phyloP scores from a whole-genome alignment of 2,797 vertebrate species.

The Lithobates sylvaticus region DNA sequence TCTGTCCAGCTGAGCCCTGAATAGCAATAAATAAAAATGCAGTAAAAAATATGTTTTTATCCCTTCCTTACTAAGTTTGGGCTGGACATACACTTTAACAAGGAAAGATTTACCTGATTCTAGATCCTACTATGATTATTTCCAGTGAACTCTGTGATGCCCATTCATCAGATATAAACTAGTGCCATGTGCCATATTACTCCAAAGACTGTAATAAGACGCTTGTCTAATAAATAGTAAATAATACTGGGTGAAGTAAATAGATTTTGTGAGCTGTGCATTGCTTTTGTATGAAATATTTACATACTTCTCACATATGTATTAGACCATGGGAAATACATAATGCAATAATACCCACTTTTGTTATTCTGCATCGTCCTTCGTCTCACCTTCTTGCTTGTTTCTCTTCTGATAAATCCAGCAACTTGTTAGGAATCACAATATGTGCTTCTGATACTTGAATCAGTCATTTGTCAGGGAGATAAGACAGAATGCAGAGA shows the following conservation, averaged over 20 bases:
- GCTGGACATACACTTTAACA: too few relatives aligned
- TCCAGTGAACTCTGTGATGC: too few relatives aligned
- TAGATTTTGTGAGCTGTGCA: background rate
- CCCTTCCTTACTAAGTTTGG: too few relatives aligned
- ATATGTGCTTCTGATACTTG: slow-evolving; percentile 5
- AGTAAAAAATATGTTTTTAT: too few relatives aligned
- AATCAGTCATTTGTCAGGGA: slow-evolving; percentile 12
- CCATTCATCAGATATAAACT: too few relatives aligned
- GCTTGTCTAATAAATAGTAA: too few relatives aligned
- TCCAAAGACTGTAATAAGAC: too few relatives aligned
- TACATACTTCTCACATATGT: background rate
- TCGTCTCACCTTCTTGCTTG: background rate
- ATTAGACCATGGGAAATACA: background rate
- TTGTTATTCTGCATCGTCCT: background rate
- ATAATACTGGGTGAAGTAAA: background rate
- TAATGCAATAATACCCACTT: background rate
- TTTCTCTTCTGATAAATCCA: background rate
- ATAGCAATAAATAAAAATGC: too few relatives aligned
- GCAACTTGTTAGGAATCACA: slow-evolving; percentile 2
- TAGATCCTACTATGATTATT: too few relatives aligned
- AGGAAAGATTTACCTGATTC: too few relatives aligned
- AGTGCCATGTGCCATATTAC: too few relatives aligned
- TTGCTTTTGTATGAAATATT: background rate
- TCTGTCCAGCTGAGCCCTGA: too few relatives aligned
- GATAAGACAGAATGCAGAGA: slow-evolving; percentile 13